Base-by-base conservation (phyloP, 2,888 invertebrate genomes). In the Melanchra persicariae region DNA sequence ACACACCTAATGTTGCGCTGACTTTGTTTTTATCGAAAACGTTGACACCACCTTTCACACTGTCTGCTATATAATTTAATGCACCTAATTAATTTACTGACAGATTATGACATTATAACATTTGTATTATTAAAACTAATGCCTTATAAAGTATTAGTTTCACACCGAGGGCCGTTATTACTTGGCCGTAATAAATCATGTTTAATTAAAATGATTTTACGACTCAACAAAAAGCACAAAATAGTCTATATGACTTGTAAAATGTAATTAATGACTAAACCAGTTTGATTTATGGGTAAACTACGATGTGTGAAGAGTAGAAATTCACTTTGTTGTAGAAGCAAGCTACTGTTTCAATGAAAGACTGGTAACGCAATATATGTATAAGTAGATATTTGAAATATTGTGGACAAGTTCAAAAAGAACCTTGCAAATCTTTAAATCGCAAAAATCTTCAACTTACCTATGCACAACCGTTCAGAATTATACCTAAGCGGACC, bases 31-130 rank as follows among this genome's bases (percentile, higher is more conserved):
- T 52, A 49, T 58, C n/a, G 7, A n/a, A 47, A 52, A 26, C 52
- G 40, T 51, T 52, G 52, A 74, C 51, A 71, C 47, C 34, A 37
- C 74, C 64, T 74, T 79, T 75, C 80, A 74, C 51, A 30, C 19
- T 26, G 34, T 47, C 58, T 74, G 52, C 51, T 43, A 54, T 26
- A 43, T 58, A 55, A 74, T 40, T 40, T 10, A 34, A 43, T 43
- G 24, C 40, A 34, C 26, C 24, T 52, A 47, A 73, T 75, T 49
- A 58, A 58, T 79, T 52, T 47, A n/a, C 22, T 54, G 47, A 34
- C 40, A 34, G 30, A 51, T 61, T 47, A 73, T 40, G 49, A 57
- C 37, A 57, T 61, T 61, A 15, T 1, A 24, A 26, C 37, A 52
- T 52, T 60, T 10, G 7, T 58, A 43, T 24, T 47, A 47, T n/a